These are phyloP conservation scores for Salvelinus alpinus DNA, from an alignment of 2,113 vertebrate genomes.

Conservation along the genomic window DNA sequence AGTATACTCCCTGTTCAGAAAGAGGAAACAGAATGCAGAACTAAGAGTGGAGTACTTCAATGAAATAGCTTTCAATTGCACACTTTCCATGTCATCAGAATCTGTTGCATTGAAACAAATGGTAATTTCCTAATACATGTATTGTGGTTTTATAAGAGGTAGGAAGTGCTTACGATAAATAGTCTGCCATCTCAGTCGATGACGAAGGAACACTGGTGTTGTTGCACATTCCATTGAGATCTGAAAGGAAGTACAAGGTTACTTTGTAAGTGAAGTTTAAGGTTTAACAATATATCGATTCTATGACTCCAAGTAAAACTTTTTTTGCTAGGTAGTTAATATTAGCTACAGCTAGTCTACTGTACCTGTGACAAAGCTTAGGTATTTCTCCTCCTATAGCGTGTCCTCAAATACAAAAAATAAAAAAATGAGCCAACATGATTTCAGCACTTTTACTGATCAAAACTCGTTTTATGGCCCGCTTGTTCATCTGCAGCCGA, in stretches of 20 bases:
- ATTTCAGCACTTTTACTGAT: too few species aligned
- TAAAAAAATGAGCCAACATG: too few species aligned
- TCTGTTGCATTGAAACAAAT: background rate
- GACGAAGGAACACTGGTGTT: slow-evolving; percentile 81
- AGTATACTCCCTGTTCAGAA: slow-evolving; percentile 82
- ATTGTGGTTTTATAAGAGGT: background rate
- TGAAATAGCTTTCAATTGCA: background rate
- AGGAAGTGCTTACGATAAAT: slow-evolving; percentile 85
- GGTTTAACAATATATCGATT: too few species aligned
- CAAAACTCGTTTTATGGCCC: too few species aligned
- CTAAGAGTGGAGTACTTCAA: background rate
- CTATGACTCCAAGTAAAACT: too few species aligned
- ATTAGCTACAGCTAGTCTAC: too few species aligned
- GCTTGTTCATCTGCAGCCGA: too few species aligned
- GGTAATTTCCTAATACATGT: background rate
- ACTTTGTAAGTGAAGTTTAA: background rate
- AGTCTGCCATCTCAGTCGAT: slow-evolving; percentile 86
- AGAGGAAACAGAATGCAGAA: background rate
- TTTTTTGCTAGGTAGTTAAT: too few species aligned
- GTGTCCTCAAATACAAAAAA: too few species aligned
- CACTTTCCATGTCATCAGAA: background rate
- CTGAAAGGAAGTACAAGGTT: slow-evolving; percentile 44
- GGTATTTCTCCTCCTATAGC: too few species aligned
- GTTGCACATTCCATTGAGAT: slow-evolving; percentile 83
- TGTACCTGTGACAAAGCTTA: too few species aligned